Percentiles rank a stretch among this genome's conserved stretches.
phyloP scores from a whole-genome alignment of 2,113 vertebrate species.

The Oncorhynchus kisutch region DNA sequence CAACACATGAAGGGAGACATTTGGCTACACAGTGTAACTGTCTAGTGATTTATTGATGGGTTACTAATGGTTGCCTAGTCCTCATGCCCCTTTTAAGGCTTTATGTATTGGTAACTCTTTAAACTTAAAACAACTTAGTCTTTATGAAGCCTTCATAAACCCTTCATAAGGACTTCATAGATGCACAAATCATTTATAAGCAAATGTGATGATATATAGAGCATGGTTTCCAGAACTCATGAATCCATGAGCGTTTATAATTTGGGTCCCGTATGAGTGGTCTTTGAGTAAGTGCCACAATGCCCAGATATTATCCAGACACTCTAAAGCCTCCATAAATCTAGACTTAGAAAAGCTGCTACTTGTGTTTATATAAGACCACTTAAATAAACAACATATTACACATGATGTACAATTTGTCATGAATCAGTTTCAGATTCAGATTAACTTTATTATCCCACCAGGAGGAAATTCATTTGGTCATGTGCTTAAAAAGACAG shows the following conservation, averaged over 20 bases:
- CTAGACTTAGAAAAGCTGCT: constrained; percentile 56
- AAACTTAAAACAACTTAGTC: no score
- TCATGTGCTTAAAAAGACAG: no score
- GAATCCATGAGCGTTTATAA: constrained; percentile 39
- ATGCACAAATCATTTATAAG: no score
- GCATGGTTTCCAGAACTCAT: constrained; percentile 36
- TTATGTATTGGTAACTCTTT: not conserved
- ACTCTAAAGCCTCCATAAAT: constrained; percentile 65
- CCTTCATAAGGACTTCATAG: no score
- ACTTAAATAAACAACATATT: constrained; percentile 44
- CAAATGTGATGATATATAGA: no score
- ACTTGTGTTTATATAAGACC: constrained; percentile 66
- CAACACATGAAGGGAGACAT: not conserved
- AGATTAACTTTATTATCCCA: no score
- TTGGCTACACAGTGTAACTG: not conserved
- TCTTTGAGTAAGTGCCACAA: constrained; percentile 60
- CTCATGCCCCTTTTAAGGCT: constrained; percentile 40
- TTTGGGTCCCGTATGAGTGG: not conserved
- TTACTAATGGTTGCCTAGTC: constrained; percentile 33
- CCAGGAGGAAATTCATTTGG: no score
- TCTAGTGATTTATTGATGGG: not conserved
- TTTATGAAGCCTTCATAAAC: no score
- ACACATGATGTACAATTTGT: constrained; percentile 35
- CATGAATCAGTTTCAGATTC: constrained; percentile 12
- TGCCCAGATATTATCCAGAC: constrained; percentile 82